These are phyloP conservation scores for Mythimna impura DNA, from an alignment of 2,888 invertebrate genomes.

Conservation along the genomic window DNA sequence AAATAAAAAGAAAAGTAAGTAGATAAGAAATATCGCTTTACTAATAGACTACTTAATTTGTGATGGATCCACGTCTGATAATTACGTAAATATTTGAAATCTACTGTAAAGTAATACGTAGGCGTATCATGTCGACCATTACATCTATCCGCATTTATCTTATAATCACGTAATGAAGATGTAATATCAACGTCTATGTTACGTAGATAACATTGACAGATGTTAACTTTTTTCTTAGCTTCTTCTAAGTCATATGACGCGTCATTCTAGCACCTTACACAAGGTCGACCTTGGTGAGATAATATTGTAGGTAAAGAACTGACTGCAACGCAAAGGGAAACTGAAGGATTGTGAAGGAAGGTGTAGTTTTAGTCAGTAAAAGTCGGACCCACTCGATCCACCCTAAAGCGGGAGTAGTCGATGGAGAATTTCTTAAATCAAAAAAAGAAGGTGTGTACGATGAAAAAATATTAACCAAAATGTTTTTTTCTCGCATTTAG, in stretches of 20 bases:
- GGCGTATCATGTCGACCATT: slow-evolving; percentile 4
- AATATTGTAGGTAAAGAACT: slow-evolving; percentile 4
- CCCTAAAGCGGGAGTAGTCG: no score
- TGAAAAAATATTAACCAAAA: neutral
- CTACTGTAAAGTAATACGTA: slow-evolving; percentile 11
- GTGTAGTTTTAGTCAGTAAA: no score
- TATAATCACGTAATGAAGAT: neutral
- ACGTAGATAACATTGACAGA: slow-evolving; percentile 29
- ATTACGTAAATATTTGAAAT: slow-evolving; percentile 27
- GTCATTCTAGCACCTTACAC: slow-evolving; percentile 8
- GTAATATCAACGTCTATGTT: slow-evolving; percentile 28
- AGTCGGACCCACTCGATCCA: no score
- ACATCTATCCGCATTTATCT: slow-evolving; percentile 7
- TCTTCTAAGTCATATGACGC: neutral
- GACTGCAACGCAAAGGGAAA: no score
- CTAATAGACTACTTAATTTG: neutral
- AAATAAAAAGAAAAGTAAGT: neutral
- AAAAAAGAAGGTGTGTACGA: neutral
- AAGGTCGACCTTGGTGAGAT: neutral
- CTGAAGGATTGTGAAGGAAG: no score
- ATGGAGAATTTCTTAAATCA: no score
- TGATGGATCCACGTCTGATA: slow-evolving; percentile 18
- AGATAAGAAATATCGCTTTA: neutral
- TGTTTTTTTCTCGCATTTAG: neutral
- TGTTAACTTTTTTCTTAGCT: slow-evolving; percentile 24